Base-by-base conservation (phyloP, 2,113 vertebrate genomes). In the Rhea pennata region DNA sequence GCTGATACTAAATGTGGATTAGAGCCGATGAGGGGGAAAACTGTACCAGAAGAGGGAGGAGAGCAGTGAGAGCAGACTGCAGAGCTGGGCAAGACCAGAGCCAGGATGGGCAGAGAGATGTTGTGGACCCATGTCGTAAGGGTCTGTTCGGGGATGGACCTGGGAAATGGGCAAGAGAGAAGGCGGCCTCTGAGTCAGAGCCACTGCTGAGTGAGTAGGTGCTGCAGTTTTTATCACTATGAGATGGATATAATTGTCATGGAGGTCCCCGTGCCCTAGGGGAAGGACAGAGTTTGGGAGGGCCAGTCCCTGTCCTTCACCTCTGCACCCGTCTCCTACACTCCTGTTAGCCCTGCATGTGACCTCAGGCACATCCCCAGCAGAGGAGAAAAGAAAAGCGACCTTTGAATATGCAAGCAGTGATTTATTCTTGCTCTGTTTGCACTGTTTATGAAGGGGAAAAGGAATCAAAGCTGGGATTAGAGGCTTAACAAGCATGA, bases 391-490 rank as follows among this genome's bases (percentile, higher is more conserved):
- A 75, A 81, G 79, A 90, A 86, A 92, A 93, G 11, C 74, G 85
- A 83, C 53, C 62, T 87, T 95, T 84, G 73, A 65, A 44, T 87
- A 95, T 94, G 71, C 78, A 78, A 84, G 64, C 84, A 67, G 91
- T 73, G 78, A 92, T 94, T 95, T 89, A 76, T 91, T 94, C 84
- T 84, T 50, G 71, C 90, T 87, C 26, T 76, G 59, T 82, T 95
- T 95, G 81, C 87, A 72, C 51, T 91, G 89, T 73, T 95, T 87
- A 83, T 66, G 50, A 44, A 91, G 62, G 58, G 53, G 6, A 40
- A 31, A 72, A 72, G 33, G 61, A 85, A 85, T 84, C 78, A 92
- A 95, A 94, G 81, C 84, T 91, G 81, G 91, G 89, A 97, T 97
- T 96, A 97, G 93, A 90, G 87, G 89, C 58, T 96, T 91, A 92